Evolutionary conservation across 2,888 invertebrate species (phyloP).

Genomic region (Agrotis puta): DNA sequence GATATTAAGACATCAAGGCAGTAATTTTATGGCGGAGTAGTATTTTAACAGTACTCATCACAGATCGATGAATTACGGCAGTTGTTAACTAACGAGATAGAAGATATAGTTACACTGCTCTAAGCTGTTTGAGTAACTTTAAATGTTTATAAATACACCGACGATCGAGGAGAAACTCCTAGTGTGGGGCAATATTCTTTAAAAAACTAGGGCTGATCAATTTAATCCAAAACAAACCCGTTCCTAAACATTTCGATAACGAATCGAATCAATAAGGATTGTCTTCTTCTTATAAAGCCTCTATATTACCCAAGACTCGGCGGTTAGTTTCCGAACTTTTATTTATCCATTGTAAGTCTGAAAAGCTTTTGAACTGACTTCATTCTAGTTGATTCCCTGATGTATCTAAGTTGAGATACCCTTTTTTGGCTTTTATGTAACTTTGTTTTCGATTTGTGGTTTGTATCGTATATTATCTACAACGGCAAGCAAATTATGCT

Average conservation of each 20-base stretch:
- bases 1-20: no score
- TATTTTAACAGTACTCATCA: no score
- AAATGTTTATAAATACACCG: no score
- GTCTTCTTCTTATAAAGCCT: not conserved
- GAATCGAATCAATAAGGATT: conserved; percentile 4
- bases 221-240: not conserved
- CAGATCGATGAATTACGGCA: no score
- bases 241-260: conserved; percentile 7
- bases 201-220: not conserved
- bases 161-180: no score
- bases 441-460: not conserved
- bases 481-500: no score
- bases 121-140: no score
- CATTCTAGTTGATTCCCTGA: not conserved
- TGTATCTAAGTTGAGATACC: not conserved
- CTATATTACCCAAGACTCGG: not conserved
- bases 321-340: not conserved
- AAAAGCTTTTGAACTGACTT: conserved; percentile 5
- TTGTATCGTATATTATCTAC: not conserved
- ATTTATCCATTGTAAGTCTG: not conserved
- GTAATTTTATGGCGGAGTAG: no score
- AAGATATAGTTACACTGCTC: no score
- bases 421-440: not conserved
- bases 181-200: no score
- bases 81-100: no score